Conservation (phyloP, 2,113 vertebrate species). For the Columbina picui region DNA sequence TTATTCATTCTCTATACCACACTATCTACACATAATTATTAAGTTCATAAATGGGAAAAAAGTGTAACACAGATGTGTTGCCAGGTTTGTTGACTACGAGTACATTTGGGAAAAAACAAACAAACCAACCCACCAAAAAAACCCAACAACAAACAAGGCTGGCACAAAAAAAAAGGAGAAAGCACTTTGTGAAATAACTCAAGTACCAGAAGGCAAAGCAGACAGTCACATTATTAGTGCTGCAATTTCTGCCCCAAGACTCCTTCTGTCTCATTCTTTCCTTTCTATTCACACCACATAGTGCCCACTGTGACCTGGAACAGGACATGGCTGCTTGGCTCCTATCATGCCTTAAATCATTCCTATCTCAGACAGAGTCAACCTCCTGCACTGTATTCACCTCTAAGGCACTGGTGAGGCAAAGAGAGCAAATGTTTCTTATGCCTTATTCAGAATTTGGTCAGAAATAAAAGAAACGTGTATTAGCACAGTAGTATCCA, state of each 20-base stretch:
- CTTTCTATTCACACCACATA: not conserved
- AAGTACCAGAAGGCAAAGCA: not conserved
- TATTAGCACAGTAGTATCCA: not conserved
- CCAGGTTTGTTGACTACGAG: not conserved
- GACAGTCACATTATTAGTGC: not conserved
- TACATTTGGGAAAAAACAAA: not conserved
- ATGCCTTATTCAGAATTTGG: not conserved
- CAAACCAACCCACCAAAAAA: not conserved
- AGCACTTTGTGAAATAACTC: not conserved
- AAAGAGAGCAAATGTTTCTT: not conserved
- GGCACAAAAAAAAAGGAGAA: not conserved
- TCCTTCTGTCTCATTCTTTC: not conserved
- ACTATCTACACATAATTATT: not conserved
- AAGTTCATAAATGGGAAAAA: not conserved
- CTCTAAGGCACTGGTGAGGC: not conserved
- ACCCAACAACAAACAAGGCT: not conserved
- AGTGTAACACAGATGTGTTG: not conserved
- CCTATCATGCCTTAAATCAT: not conserved
- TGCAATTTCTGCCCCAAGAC: not conserved
- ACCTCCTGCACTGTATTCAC: not conserved
- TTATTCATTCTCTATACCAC: not conserved
- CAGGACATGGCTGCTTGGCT: not conserved
- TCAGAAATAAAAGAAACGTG: accelerated
- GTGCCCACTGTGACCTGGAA: not conserved
- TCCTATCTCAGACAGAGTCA: not conserved